Conservation (phyloP, 2,113 vertebrate genomes). For the Beaufortia kweichowensis region DNA sequence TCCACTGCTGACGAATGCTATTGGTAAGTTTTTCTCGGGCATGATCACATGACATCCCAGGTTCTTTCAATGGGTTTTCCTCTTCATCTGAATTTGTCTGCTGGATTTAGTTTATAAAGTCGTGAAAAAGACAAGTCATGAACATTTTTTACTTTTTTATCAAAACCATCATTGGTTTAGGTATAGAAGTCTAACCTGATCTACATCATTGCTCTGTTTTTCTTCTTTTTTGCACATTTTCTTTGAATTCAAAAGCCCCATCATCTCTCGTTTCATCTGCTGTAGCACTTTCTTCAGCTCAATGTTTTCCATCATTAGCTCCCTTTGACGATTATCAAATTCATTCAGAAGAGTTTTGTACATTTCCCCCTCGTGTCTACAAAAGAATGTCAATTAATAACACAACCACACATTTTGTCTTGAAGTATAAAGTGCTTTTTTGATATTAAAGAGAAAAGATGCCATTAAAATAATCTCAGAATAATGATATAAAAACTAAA, state of each 20-base stretch:
- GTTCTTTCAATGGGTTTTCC: conserved; percentile 85
- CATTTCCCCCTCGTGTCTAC: conserved; percentile 92
- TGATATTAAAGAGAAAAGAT: background rate
- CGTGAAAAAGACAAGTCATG: background rate
- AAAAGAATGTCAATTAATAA: conserved; percentile 51
- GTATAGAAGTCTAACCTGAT: conserved; percentile 70
- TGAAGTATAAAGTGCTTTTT: background rate
- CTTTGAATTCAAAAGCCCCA: conserved; percentile 83
- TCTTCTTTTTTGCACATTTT: conserved; percentile 77
- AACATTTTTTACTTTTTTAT: no score
- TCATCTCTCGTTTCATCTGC: conserved; percentile 96
- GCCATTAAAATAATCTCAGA: no score
- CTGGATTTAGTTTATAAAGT: background rate
- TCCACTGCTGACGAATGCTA: conserved; percentile 95
- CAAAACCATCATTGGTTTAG: no score
- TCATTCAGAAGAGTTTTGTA: conserved; percentile 87
- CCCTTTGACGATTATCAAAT: conserved; percentile 88
- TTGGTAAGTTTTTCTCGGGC: conserved; percentile 92
- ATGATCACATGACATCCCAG: conserved; percentile 86
- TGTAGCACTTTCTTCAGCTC: conserved; percentile 94
- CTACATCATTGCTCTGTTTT: conserved; percentile 69
- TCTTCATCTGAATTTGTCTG: conserved; percentile 86
- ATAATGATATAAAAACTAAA: no score
- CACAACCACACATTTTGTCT: background rate
- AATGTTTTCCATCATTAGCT: conserved; percentile 88